Conservation (phyloP, 2,888 invertebrate genomes). For the Willowsia nigromaculata region DNA sequence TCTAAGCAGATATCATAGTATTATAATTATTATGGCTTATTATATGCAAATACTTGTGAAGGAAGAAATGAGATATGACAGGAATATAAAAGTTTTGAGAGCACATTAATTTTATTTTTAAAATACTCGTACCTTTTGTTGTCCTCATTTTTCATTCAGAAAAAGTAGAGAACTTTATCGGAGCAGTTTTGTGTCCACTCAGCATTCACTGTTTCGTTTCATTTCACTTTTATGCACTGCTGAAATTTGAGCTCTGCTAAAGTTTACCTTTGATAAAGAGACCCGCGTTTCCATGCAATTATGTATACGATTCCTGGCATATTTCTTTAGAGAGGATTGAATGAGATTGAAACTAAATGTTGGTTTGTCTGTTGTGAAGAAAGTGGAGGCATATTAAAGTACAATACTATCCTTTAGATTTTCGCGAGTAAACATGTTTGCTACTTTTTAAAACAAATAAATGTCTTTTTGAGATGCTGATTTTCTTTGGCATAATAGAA, state of each 20-base stretch:
- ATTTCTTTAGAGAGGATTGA: not conserved
- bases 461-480: constrained; percentile 34
- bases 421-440: not conserved
- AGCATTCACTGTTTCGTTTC: constrained; percentile 40
- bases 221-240: constrained; percentile 42
- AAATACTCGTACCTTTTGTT: constrained; percentile 28
- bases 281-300: not conserved
- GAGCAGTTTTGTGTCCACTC: constrained; percentile 35
- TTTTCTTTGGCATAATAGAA: constrained; percentile 38
- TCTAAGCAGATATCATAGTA: not conserved
- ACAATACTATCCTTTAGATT: not conserved
- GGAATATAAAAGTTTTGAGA: constrained; percentile 19
- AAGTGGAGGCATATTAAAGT: not conserved
- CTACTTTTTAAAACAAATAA: constrained; percentile 33
- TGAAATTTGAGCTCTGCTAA: not conserved
- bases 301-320: not conserved
- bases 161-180: constrained; percentile 16
- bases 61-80: constrained; percentile 10
- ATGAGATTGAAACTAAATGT: not conserved
- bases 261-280: not conserved
- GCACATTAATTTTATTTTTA: constrained; percentile 24
- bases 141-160: not conserved
- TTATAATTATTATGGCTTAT: not conserved
- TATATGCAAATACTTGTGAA: not conserved
- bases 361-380: not conserved